phyloP scores from a whole-genome alignment of 2,888 invertebrate species.

The Ectemnius lituratus region DNA sequence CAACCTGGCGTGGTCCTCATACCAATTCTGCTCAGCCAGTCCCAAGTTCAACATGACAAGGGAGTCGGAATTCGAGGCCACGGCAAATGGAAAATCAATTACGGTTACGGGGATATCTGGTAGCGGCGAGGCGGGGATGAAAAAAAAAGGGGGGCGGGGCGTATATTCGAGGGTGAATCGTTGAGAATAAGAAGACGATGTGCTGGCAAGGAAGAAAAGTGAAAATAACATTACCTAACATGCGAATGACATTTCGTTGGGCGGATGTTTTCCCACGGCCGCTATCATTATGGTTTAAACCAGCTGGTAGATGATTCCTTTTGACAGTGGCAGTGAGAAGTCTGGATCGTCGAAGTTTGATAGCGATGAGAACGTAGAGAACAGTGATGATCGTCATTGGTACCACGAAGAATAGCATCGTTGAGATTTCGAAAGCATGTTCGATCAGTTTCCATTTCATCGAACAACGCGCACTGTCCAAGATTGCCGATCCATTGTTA shows the following conservation, averaged over 20 bases:
- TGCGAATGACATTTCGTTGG: constrained; percentile 84
- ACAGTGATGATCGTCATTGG: constrained; percentile 83
- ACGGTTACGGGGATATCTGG: too few relatives aligned
- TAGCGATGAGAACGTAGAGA: constrained; percentile 80
- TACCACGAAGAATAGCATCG: constrained; percentile 82
- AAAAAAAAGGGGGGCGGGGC: too few relatives aligned
- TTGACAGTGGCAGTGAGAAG: constrained; percentile 79
- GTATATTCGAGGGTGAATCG: too few relatives aligned
- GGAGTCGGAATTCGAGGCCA: background rate
- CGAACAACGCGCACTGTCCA: constrained; percentile 74
- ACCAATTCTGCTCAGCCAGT: too few relatives aligned
- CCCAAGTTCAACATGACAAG: background rate
- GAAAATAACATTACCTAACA: constrained; percentile 83
- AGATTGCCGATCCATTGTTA: constrained; percentile 54
- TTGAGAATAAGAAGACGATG: too few relatives aligned
- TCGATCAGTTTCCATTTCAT: constrained; percentile 77
- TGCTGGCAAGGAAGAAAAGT: too few relatives aligned
- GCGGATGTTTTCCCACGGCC: constrained; percentile 78
- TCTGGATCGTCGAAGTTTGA: constrained; percentile 78
- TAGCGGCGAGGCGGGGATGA: too few relatives aligned
- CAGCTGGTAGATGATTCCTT: constrained; percentile 79
- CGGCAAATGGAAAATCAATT: too few relatives aligned
- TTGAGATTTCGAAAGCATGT: constrained; percentile 81
- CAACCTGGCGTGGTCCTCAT: too few relatives aligned
- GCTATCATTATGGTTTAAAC: constrained; percentile 80